Conservation (phyloP, 2,888 invertebrate genomes). For the Mythimna ferrago region DNA sequence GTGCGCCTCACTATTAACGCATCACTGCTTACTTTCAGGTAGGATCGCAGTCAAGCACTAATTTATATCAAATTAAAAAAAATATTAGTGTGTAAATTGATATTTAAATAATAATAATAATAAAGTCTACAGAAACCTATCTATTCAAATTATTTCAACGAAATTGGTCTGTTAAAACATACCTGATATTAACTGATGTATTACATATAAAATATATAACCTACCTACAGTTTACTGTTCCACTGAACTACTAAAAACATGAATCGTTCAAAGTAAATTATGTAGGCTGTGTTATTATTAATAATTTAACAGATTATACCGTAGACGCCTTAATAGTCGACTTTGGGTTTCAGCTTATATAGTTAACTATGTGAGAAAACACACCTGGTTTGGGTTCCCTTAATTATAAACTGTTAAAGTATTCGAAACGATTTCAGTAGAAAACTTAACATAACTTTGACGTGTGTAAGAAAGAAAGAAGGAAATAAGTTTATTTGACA, state of each 20-base stretch:
- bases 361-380: slow-evolving; percentile 30
- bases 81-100: no score
- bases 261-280: neutral
- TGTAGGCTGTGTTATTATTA: neutral
- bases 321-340: slow-evolving; percentile 16
- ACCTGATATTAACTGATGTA: neutral
- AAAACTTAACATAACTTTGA: neutral
- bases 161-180: no score
- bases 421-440: slow-evolving; percentile 13
- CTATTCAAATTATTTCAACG: no score
- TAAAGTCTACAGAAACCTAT: no score
- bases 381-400: slow-evolving; percentile 26
- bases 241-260: neutral
- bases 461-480: no score
- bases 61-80: no score
- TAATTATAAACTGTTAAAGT: slow-evolving; percentile 17
- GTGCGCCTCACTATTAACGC: no score
- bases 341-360: neutral
- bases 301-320: slow-evolving; percentile 4
- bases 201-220: no score
- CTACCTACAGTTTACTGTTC: neutral
- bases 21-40: no score
- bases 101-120: no score
- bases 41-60: no score
- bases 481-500: no score